These are phyloP conservation scores for Pachyramphus minor DNA, from an alignment of 2,113 vertebrate genomes.

Conservation along the genomic window DNA sequence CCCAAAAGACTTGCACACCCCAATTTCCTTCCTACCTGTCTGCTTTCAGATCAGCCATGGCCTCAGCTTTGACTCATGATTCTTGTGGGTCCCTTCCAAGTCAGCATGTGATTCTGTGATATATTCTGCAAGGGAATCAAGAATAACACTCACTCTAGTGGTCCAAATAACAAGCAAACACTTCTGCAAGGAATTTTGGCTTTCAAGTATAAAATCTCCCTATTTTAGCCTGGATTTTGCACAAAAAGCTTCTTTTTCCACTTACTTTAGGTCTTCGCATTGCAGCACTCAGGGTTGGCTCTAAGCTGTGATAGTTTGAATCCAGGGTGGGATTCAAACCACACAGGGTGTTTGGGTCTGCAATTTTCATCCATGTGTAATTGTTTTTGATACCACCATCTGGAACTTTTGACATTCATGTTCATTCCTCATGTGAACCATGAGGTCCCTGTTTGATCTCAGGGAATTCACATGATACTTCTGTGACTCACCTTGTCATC, in stretches of 20 bases:
- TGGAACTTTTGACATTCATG: not conserved
- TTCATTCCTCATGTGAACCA: not conserved
- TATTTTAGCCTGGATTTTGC: not conserved
- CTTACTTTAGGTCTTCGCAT: not conserved
- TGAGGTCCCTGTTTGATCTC: not conserved
- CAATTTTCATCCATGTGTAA: not conserved
- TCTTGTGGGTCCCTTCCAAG: not conserved
- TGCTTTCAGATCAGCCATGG: not conserved
- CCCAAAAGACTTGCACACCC: not conserved
- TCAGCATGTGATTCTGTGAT: not conserved
- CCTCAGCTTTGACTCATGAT: not conserved
- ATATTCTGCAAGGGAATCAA: not conserved
- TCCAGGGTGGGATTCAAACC: not conserved
- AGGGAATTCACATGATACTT: not conserved
- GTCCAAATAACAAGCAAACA: not conserved
- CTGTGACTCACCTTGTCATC: conserved; percentile 26
- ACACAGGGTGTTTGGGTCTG: not conserved
- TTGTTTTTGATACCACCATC: not conserved
- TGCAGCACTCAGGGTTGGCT: not conserved
- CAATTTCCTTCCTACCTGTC: not conserved
- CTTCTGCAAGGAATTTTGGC: not conserved
- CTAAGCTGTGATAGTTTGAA: not conserved
- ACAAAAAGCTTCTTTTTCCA: not conserved
- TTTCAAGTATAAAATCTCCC: not conserved
- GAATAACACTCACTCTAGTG: not conserved